Base-by-base conservation (phyloP, 1,140 invertebrate species). In the Delia radicum region DNA sequence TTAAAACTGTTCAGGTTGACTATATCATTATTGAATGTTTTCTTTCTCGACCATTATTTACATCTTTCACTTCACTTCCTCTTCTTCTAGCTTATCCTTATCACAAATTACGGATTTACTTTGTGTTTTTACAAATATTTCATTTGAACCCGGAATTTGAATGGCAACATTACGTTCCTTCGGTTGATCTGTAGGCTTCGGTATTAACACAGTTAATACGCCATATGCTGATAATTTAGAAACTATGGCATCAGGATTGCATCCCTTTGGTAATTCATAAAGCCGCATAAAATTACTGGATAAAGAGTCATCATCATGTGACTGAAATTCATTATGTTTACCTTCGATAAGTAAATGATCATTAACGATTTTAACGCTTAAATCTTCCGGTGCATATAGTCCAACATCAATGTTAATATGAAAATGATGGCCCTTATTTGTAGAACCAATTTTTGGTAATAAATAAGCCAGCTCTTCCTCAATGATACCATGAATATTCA, bases 331-430 rank as follows among this genome's bases (percentile, higher is more conserved):
- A 80, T 93, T 91, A 78, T 94, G 92, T 80, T 92, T 93, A 0
- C 90, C 93, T 92, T 55, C 48, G 24, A 55, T 55, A 55, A 55
- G 4, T 10, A 55, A 55, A 55, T 55, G 48, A 21, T 55, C 89
- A 76, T 93, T 92, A 0, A 91, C 87, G 1, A 92, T 91, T 83
- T 93, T 95, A 0, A 95, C 93, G n/a, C 88, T n/a, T n/a, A n/a
- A n/a, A n/a, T n/a, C n/a, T n/a, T n/a, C n/a, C n/a, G n/a, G n/a
- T n/a, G n/a, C n/a, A 85, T 90, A 93, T 46, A 93, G 90, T 10
- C 91, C 88, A 6, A 94, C 89, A 79, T 94, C 92, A 65, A 94
- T 83, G 74, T 89, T 88, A 42, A 92, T 89, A 79, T 91, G 87
- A 75, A 90, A 87, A 46, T 83, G 82, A 21, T 80, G 78, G 37